A percentile compares a stretch with the other conserved stretches of the same genome.
Evolutionary conservation across 2,797 vertebrate species (phyloP).

Genomic region (Urocyon cinereoargenteus): DNA sequence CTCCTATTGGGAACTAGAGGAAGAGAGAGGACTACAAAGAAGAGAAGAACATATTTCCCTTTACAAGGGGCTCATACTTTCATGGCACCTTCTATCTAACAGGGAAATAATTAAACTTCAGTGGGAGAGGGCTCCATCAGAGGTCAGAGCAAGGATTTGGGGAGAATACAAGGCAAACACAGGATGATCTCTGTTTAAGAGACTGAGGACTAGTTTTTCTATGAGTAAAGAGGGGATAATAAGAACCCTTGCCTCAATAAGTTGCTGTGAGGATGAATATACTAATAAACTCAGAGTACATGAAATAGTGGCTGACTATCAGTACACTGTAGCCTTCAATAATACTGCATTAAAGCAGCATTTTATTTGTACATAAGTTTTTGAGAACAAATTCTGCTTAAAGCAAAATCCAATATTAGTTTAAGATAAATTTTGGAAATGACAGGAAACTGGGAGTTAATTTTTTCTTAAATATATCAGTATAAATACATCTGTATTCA

Average conservation of each 20-base stretch:
- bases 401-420: background rate
- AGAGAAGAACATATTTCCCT: background rate
- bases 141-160: background rate
- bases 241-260: background rate
- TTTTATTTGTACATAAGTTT: background rate
- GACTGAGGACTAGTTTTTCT: background rate
- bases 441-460: background rate
- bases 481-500: conserved; percentile 10
- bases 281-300: background rate
- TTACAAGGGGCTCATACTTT: background rate
- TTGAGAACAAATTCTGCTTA: conserved; percentile 7
- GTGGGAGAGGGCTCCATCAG: background rate
- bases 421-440: background rate
- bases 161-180: background rate
- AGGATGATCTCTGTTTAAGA: background rate
- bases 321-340: background rate
- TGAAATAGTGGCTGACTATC: background rate
- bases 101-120: background rate
- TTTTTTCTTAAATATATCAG: background rate
- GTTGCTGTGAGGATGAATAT: background rate
- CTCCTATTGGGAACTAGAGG: background rate
- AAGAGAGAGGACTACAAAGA: background rate
- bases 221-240: background rate
- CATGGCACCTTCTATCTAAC: background rate
- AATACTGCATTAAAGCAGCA: background rate